Conservation (phyloP, 2,113 vertebrate species). For the Laticauda colubrina region DNA sequence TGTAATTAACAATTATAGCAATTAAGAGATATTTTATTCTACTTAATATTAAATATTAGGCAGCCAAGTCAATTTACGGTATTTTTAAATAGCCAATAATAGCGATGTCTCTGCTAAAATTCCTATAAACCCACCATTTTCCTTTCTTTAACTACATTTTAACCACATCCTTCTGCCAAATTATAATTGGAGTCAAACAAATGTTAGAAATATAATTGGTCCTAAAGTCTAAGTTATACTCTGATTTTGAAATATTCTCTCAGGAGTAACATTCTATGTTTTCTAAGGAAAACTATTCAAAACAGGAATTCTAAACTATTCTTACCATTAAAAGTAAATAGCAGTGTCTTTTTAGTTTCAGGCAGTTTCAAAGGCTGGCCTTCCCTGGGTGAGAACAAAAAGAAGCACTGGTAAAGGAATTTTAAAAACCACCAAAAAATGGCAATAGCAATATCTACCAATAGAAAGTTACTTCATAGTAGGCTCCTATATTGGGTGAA, state of each 20-base stretch:
- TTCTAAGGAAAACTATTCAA: not conserved
- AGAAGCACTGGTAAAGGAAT: not conserved
- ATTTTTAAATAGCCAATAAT: not conserved
- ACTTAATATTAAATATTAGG: not conserved
- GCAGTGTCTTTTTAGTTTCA: conserved; percentile 94
- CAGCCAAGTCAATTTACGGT: not conserved
- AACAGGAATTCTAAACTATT: not conserved
- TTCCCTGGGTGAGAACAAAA: conserved; percentile 78
- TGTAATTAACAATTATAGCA: not conserved
- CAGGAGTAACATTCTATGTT: not conserved
- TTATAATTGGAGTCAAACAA: not conserved
- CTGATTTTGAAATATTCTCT: not conserved
- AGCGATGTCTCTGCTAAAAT: not conserved
- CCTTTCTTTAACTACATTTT: not conserved
- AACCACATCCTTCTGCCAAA: not conserved
- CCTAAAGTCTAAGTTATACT: no score
- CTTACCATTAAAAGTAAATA: conserved; percentile 99
- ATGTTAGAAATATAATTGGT: not conserved
- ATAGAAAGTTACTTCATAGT: not conserved
- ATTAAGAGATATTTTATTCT: not conserved
- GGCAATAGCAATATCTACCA: not conserved
- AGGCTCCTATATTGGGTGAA: not conserved
- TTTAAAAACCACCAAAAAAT: not conserved
- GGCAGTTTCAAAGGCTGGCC: conserved; percentile 98
- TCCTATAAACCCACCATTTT: not conserved